Evolutionary conservation across 2,797 vertebrate genomes (phyloP).

Genomic region (Falco novaeseelandiae): DNA sequence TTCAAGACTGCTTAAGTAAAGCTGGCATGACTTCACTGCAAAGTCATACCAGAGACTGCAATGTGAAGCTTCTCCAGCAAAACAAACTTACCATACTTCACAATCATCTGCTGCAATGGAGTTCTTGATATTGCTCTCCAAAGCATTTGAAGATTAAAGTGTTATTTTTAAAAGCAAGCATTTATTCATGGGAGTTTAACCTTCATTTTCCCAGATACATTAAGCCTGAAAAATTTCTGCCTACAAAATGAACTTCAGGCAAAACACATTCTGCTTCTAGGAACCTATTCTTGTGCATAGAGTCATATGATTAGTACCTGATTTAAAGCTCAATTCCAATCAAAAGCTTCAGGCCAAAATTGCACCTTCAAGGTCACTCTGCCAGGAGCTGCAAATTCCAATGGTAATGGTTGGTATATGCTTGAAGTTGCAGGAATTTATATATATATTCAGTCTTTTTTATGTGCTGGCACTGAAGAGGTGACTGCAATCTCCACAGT

Average conservation of each 20-base stretch:
- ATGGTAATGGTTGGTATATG: background rate
- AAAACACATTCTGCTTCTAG: background rate
- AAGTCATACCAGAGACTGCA: background rate
- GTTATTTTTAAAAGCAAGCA: background rate
- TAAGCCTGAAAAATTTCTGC: background rate
- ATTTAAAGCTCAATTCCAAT: background rate
- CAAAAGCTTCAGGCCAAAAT: background rate
- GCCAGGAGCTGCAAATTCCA: background rate
- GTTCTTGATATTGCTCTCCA: background rate
- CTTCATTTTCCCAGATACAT: background rate
- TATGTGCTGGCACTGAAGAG: background rate
- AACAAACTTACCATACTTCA: background rate
- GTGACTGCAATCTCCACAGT: background rate
- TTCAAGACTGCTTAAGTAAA: background rate
- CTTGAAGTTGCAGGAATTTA: background rate
- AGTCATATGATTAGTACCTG: background rate
- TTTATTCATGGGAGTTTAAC: background rate
- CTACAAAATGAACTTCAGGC: background rate
- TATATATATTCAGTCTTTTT: background rate
- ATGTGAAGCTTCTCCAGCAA: background rate
- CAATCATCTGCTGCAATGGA: rapidly evolving
- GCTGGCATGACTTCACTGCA: background rate
- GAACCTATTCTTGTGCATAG: rapidly evolving
- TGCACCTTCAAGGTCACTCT: background rate
- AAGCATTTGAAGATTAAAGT: background rate